phyloP scores from a whole-genome alignment of 2,888 invertebrate genomes.

The Brenthis daphne region DNA sequence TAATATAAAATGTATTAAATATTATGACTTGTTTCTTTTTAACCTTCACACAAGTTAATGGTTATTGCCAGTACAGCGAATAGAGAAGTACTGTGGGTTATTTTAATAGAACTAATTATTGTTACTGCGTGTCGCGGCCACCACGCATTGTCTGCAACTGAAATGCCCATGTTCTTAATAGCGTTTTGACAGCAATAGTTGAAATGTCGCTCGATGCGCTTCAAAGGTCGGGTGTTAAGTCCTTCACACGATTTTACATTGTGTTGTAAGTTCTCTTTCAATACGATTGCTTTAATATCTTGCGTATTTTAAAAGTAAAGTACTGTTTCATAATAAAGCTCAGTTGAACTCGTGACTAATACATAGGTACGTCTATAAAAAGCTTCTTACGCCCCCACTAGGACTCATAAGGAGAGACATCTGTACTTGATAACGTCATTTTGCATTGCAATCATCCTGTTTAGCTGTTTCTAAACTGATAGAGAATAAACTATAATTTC shows the following conservation, averaged over 20 bases:
- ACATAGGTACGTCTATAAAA: conserved; percentile 14
- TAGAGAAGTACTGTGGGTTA: conserved; percentile 37
- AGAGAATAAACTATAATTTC: not conserved
- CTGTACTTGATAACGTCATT: conserved; percentile 30
- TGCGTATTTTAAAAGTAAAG: too few relatives aligned
- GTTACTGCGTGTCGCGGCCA: conserved; percentile 37
- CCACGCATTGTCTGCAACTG: conserved; percentile 42
- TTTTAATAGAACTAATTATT: conserved; percentile 42
- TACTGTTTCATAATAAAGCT: not conserved
- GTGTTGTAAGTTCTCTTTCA: conserved; percentile 23
- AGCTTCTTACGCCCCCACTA: conserved; percentile 34
- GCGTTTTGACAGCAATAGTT: conserved; percentile 45
- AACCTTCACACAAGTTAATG: conserved; percentile 24
- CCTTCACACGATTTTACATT: conserved; percentile 46
- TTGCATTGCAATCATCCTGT: not conserved
- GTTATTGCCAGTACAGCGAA: conserved; percentile 27
- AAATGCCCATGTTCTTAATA: conserved; percentile 39
- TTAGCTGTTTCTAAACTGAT: not conserved
- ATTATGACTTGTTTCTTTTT: conserved; percentile 45
- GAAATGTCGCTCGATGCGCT: conserved; percentile 51
- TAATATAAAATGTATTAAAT: conserved; percentile 73
- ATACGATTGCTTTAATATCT: too few relatives aligned
- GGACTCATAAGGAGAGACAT: conserved; percentile 36
- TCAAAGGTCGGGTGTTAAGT: conserved; percentile 51
- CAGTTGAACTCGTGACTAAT: conserved; percentile 34